phyloP scores from a whole-genome alignment of 2,888 invertebrate species.

The Eurytoma adleriae region DNA sequence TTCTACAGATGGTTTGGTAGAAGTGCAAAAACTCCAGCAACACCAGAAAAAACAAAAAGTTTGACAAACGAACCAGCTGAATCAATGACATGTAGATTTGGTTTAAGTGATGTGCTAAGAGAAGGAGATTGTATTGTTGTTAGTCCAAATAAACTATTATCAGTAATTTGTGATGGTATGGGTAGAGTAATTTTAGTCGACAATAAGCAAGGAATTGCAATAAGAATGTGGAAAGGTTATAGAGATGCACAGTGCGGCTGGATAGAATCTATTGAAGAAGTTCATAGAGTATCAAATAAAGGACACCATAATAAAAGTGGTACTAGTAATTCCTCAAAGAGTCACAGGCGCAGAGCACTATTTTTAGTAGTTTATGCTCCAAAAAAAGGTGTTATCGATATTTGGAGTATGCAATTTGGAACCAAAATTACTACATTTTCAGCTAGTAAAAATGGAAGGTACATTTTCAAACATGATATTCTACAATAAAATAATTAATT shows the following conservation, averaged over 20 bases:
- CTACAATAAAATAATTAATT: background rate
- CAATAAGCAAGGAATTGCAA: slow-evolving; percentile 85
- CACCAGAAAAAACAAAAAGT: slow-evolving; percentile 68
- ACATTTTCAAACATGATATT: slow-evolving; percentile 40
- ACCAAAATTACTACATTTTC: slow-evolving; percentile 93
- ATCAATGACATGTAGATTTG: slow-evolving; percentile 87
- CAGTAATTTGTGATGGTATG: slow-evolving; percentile 89
- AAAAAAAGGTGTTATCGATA: slow-evolving; percentile 93
- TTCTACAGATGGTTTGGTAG: slow-evolving; percentile 78
- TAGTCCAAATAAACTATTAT: slow-evolving; percentile 88
- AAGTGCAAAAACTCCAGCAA: slow-evolving; percentile 71
- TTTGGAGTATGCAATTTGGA: slow-evolving; percentile 94
- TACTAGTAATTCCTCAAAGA: slow-evolving; percentile 38
- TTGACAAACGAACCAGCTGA: slow-evolving; percentile 79
- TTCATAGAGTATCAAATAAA: slow-evolving; percentile 61
- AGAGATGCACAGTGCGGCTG: slow-evolving; percentile 97
- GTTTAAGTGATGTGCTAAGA: slow-evolving; percentile 87
- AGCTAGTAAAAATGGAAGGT: slow-evolving; percentile 88
- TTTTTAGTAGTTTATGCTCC: slow-evolving; percentile 96
- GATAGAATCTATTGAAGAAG: slow-evolving; percentile 87
- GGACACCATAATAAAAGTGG: slow-evolving; percentile 58
- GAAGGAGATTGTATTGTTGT: slow-evolving; percentile 85
- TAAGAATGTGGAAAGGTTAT: slow-evolving; percentile 96
- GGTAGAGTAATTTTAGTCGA: slow-evolving; percentile 94
- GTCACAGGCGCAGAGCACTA: slow-evolving; percentile 81